Base-by-base conservation (phyloP, 2,797 vertebrate genomes). In the Argentina silus region DNA sequence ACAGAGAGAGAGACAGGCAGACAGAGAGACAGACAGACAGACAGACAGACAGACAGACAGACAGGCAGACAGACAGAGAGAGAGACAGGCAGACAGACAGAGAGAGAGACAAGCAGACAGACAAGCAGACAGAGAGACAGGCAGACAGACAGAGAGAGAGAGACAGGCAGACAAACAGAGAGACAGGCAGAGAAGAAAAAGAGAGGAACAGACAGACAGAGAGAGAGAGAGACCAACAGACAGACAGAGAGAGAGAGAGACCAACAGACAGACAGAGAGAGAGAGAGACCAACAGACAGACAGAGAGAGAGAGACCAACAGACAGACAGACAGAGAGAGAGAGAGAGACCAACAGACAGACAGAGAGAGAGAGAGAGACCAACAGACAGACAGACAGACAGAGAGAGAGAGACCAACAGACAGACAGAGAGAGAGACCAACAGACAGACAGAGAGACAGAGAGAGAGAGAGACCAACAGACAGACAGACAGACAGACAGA, bases 381-480 rank as follows among this genome's bases (percentile, higher is more conserved):
- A 48, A 66, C 19, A 14, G 44, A 66, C 17, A 47, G 45, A 47
- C 9, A 47, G 10, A 14, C 11, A 62, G 23, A 36, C 19, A 62
- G 10, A 62, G 11, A 27, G 7, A 50, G 17, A 50, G 0, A 53
- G 17, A 51, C 9, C 6, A 3, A 23, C 6, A 60, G 8, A 8
- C 3, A 7, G 23, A 36, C 6, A 17, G 11, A 48, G 2, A 48
- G 11, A 17, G 4, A 64, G 36, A 65, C 55, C n/a, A n/a, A n/a
- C n/a, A 51, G 53, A 23, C 36, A 66, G 21, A 45, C 17, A 59
- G 57, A 73, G 66, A n/a, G n/a, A n/a, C n/a, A 73, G 51, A 73
- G 27, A 66, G 8, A 45, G 43, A 47, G 65, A 73, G 65, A 48
- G 11, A 48, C 27, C 27, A 36, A 36, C 27, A 12, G 47, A 36